Percentiles rank a stretch among this genome's conserved stretches.
phyloP scores from a whole-genome alignment of 2,113 vertebrate species.

The Chionomys nivalis region DNA sequence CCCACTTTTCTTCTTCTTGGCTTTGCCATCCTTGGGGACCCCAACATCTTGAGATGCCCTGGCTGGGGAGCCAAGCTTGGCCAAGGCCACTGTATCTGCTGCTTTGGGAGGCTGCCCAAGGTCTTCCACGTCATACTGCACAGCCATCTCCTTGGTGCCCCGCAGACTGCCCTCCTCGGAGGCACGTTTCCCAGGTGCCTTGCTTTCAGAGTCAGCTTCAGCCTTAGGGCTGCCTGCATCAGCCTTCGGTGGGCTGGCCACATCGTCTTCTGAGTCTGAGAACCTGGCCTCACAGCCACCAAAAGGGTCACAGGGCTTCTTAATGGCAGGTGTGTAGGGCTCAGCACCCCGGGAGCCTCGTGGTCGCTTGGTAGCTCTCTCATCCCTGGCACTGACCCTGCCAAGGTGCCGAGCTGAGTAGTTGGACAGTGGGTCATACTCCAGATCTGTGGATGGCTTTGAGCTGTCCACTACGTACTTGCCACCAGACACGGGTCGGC shows the following conservation, averaged over 20 bases:
- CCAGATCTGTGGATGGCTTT: slow-evolving; percentile 94
- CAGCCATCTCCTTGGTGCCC: slow-evolving; percentile 79
- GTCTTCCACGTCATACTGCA: slow-evolving; percentile 77
- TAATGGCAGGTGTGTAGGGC: slow-evolving; percentile 84
- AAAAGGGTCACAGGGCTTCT: slow-evolving; percentile 85
- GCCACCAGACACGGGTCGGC: slow-evolving; percentile 83
- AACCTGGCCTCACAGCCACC: slow-evolving; percentile 85
- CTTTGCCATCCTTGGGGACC: slow-evolving; percentile 71
- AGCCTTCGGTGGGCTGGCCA: slow-evolving; percentile 72
- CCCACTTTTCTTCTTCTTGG: slow-evolving; percentile 77
- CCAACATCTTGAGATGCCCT: slow-evolving; percentile 49
- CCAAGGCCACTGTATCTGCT: neutral
- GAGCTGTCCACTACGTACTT: slow-evolving; percentile 96
- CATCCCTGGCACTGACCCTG: slow-evolving; percentile 83
- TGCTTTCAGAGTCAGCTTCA: slow-evolving; percentile 17
- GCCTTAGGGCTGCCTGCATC: slow-evolving; percentile 79
- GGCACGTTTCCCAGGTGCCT: slow-evolving; percentile 67
- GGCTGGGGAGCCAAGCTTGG: slow-evolving; percentile 49
- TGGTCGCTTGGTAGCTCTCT: slow-evolving; percentile 76
- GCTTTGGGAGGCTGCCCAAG: slow-evolving; percentile 62
- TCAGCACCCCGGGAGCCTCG: slow-evolving; percentile 79
- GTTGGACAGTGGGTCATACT: slow-evolving; percentile 97
- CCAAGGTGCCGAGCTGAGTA: slow-evolving; percentile 91
- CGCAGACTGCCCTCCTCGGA: slow-evolving; percentile 71
- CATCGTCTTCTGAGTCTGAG: slow-evolving; percentile 93